phyloP scores from a whole-genome alignment of 92 coral and sea anemone species.

The Parazoanthus atlanticus region DNA sequence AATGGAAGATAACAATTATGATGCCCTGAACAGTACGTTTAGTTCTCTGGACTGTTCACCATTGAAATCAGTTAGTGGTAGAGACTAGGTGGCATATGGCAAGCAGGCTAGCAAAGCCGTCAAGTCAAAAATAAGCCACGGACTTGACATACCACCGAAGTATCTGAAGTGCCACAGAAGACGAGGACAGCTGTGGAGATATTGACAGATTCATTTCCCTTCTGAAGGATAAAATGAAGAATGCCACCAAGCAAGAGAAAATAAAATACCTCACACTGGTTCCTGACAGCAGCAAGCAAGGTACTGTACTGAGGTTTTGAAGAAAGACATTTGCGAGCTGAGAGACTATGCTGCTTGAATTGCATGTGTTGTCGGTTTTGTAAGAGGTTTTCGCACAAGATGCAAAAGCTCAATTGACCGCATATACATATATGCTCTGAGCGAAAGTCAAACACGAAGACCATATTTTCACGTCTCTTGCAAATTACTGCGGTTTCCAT shows the following conservation, averaged over 20 bases:
- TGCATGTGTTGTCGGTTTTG: constrained; percentile 1
- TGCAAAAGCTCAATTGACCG: too few relatives aligned
- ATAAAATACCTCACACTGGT: background rate
- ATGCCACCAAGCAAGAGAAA: background rate
- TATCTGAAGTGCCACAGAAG: background rate
- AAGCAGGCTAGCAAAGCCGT: constrained; percentile 14
- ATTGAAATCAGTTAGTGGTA: background rate
- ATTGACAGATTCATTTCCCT: constrained; percentile 9
- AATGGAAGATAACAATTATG: background rate
- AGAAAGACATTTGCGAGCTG: background rate
- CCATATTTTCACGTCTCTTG: background rate
- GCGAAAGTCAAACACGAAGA: too few relatives aligned
- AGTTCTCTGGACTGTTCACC: constrained; percentile 4
- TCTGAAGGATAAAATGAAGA: background rate
- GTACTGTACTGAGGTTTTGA: too few relatives aligned
- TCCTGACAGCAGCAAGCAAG: too few relatives aligned
- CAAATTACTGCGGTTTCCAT: background rate
- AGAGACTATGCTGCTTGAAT: background rate
- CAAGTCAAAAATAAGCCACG: background rate
- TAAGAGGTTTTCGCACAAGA: background rate
- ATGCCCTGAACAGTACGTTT: background rate
- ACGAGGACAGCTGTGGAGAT: constrained; percentile 1
- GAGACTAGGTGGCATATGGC: constrained; percentile 6
- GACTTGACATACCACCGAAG: background rate
- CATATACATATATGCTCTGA: background rate